phyloP scores from a whole-genome alignment of 1,140 invertebrate genomes.

The Helicoverpa zea region DNA sequence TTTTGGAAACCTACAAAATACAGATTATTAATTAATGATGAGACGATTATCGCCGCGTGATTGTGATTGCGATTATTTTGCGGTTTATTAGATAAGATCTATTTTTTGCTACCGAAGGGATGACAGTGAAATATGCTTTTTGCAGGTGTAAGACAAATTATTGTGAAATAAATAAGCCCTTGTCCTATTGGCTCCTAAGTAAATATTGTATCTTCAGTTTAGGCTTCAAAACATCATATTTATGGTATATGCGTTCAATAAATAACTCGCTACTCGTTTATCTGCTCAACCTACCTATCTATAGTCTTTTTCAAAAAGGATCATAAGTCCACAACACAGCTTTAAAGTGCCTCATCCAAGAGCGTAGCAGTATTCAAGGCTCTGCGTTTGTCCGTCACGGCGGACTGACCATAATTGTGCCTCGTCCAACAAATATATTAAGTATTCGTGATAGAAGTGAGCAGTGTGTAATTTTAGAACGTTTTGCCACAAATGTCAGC shows the following conservation, averaged over 20 bases:
- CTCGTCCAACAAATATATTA: conserved; percentile 78
- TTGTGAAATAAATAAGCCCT: background rate
- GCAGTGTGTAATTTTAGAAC: conserved; percentile 73
- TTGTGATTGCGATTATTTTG: no score
- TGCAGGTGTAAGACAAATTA: background rate
- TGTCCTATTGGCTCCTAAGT: no score
- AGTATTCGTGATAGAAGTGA: conserved; percentile 71
- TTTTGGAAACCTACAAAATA: conserved; percentile 1
- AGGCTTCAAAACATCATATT: no score
- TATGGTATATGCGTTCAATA: no score
- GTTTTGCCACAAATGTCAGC: conserved; percentile 66
- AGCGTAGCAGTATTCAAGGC: conserved; percentile 46
- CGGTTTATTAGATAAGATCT: background rate
- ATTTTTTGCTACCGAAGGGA: background rate
- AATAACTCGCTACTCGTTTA: no score
- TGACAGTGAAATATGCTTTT: no score
- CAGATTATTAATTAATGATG: background rate
- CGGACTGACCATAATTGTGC: conserved; percentile 71
- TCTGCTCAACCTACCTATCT: background rate
- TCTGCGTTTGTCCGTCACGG: conserved; percentile 70
- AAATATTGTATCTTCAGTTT: no score
- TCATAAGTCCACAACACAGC: background rate
- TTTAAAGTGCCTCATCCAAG: conserved; percentile 53
- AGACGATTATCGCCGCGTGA: no score
- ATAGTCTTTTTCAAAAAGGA: background rate